phyloP scores from a whole-genome alignment of 2,113 vertebrate species.

The Sinosuthora webbiana region DNA sequence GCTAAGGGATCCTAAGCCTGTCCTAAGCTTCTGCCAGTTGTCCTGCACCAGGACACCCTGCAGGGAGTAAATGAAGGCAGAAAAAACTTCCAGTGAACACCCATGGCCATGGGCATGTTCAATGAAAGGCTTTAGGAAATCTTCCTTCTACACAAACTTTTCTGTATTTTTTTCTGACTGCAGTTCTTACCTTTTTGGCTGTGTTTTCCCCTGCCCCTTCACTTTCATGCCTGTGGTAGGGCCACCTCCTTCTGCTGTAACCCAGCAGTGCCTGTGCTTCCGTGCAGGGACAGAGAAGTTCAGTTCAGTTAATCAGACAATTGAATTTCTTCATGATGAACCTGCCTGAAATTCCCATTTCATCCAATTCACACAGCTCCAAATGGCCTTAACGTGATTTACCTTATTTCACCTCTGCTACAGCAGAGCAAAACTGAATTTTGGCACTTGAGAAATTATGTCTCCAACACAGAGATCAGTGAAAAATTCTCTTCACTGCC shows the following conservation, averaged over 20 bases:
- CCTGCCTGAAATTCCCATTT: neutral
- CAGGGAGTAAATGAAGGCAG: neutral
- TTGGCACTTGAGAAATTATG: neutral
- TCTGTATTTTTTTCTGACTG: neutral
- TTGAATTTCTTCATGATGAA: neutral
- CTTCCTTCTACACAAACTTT: neutral
- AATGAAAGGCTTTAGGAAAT: neutral
- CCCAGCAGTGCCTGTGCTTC: neutral
- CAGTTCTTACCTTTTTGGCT: neutral
- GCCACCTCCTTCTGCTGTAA: neutral
- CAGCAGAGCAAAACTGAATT: neutral
- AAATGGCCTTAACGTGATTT: neutral
- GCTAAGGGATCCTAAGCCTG: neutral
- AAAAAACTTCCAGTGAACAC: neutral
- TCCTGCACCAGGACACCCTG: neutral
- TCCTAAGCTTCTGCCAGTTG: neutral
- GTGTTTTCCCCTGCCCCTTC: neutral
- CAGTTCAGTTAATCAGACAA: neutral
- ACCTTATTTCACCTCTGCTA: neutral
- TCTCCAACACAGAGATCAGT: neutral
- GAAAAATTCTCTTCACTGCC: neutral
- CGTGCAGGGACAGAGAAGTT: neutral
- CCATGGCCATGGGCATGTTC: neutral
- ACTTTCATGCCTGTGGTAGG: fast-evolving
- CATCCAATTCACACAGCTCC: neutral